phyloP scores from a whole-genome alignment of 2,888 invertebrate genomes.

The Drosophila eohydei region DNA sequence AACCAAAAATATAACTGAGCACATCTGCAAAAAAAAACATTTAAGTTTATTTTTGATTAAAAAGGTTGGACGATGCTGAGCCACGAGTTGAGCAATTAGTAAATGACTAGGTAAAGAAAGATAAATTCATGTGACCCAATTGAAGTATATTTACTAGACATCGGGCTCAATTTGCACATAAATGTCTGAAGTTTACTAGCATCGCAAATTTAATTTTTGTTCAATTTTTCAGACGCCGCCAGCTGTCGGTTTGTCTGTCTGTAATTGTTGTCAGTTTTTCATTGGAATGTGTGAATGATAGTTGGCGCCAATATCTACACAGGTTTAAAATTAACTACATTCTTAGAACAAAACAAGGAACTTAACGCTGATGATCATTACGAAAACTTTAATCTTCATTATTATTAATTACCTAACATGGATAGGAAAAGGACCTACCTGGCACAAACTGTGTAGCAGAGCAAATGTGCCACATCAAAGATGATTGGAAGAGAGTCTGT shows the following conservation, averaged over 20 bases:
- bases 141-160: background rate
- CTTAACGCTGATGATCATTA: no score
- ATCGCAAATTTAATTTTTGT: slow-evolving; percentile 28
- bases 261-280: slow-evolving; percentile 23
- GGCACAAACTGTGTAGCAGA: no score
- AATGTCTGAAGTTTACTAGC: slow-evolving; percentile 62
- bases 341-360: no score
- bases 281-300: slow-evolving; percentile 63
- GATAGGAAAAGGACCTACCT: no score
- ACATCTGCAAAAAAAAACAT: background rate
- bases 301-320: slow-evolving; percentile 73
- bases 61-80: background rate
- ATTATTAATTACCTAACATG: no score
- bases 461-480: no score
- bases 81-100: background rate
- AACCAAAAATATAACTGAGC: background rate
- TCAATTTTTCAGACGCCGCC: slow-evolving; percentile 49
- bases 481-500: no score
- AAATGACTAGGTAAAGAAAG: background rate
- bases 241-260: slow-evolving; percentile 5
- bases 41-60: background rate
- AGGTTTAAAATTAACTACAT: slow-evolving; percentile 17
- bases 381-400: no score
- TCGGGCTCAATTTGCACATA: slow-evolving; percentile 69
- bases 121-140: slow-evolving; percentile 2